These are phyloP conservation scores for Drosophila pseudoobscura DNA, from an alignment of 1,140 invertebrate species.

Conservation along the genomic window DNA sequence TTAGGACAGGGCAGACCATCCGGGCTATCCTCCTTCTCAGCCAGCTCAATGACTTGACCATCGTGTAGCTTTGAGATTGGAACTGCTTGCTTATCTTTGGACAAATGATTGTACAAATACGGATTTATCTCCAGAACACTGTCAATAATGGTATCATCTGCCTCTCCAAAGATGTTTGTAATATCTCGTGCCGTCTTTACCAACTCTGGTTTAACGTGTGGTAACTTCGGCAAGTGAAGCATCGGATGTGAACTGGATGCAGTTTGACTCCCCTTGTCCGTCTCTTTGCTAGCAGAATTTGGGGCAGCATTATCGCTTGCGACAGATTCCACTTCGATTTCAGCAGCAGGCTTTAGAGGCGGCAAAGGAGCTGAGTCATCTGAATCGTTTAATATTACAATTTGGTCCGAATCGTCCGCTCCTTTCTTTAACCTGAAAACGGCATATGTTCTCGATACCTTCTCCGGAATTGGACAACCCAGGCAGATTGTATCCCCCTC, in stretches of 20 bases:
- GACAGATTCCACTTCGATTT: not conserved
- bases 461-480: slow-evolving; percentile 25
- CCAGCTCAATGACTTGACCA: slow-evolving; percentile 58
- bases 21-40: not conserved
- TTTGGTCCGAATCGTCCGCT: too few relatives aligned
- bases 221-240: slow-evolving; percentile 61
- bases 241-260: not conserved
- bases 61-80: slow-evolving; percentile 24
- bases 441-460: not conserved
- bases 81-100: slow-evolving; percentile 11
- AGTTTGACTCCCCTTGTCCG: not conserved
- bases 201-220: slow-evolving; percentile 53
- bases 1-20: not conserved
- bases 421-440: too few relatives aligned
- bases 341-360: not conserved
- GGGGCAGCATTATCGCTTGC: not conserved
- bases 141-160: slow-evolving; percentile 47
- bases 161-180: slow-evolving; percentile 63
- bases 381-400: not conserved
- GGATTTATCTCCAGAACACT: slow-evolving; percentile 47
- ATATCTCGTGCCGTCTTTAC: slow-evolving; percentile 49
- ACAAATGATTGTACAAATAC: slow-evolving; percentile 49
- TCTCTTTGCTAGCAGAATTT: not conserved
- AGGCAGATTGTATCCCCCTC: slow-evolving; percentile 44
- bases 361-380: not conserved